Evolutionary conservation across 2,888 invertebrate species (phyloP).

Genomic region (Tipula lateralis): DNA sequence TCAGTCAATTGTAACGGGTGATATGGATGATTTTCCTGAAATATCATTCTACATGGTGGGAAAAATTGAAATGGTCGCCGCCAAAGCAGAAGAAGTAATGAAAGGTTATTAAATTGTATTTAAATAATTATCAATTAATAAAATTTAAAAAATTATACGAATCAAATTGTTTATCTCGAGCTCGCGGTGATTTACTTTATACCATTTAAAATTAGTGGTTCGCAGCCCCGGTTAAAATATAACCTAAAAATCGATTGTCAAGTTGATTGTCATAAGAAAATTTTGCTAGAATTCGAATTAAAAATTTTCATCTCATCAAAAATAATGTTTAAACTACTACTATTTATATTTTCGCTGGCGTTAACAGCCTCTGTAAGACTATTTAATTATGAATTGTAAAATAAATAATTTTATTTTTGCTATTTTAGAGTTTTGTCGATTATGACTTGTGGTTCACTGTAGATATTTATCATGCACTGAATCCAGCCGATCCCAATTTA

Average conservation of each 20-base stretch:
- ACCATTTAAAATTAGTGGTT: neutral
- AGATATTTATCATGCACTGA: constrained; percentile 64
- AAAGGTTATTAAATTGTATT: neutral
- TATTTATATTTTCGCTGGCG: neutral
- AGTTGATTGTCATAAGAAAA: neutral
- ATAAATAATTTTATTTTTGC: neutral
- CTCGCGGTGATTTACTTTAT: neutral
- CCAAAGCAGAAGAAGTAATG: constrained; percentile 63
- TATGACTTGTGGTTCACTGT: constrained; percentile 71
- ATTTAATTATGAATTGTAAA: neutral
- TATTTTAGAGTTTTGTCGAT: constrained; percentile 41
- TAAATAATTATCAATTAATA: neutral
- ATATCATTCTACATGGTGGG: constrained; percentile 97
- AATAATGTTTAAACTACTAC: neutral
- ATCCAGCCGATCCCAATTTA: constrained; percentile 51
- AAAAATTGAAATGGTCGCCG: constrained; percentile 80
- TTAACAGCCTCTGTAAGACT: neutral
- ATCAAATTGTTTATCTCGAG: neutral
- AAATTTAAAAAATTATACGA: neutral
- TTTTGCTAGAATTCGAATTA: neutral
- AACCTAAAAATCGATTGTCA: constrained; percentile 7
- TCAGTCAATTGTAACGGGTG: constrained; percentile 74
- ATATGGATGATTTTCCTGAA: constrained; percentile 88
- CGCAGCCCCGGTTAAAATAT: neutral
- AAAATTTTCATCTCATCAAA: neutral